These are phyloP conservation scores for Hydroisotoma schaefferi DNA, from an alignment of 2,888 invertebrate species.

Conservation along the genomic window DNA sequence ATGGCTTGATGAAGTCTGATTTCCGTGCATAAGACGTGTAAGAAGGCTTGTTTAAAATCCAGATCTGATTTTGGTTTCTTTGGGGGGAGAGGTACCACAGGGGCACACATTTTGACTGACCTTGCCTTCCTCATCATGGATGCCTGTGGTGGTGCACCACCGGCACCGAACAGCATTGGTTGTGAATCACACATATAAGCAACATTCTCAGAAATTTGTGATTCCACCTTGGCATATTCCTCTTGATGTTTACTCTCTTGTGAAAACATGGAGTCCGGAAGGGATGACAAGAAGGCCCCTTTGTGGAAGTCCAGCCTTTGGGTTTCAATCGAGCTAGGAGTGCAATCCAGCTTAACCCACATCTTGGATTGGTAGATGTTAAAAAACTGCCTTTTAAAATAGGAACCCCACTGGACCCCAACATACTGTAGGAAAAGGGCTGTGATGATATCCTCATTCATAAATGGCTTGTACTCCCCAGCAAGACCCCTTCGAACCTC, in stretches of 20 bases:
- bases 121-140: neutral
- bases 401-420: slow-evolving; percentile 24
- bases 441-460: slow-evolving; percentile 41
- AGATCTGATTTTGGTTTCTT: neutral
- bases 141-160: neutral
- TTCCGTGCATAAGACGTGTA: slow-evolving; percentile 36
- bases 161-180: neutral
- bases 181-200: neutral
- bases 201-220: neutral
- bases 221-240: slow-evolving; percentile 13
- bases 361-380: slow-evolving; percentile 30
- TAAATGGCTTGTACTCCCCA: slow-evolving; percentile 31
- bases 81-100: neutral
- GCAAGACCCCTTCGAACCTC: slow-evolving; percentile 34
- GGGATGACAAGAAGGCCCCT: slow-evolving; percentile 21
- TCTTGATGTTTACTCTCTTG: slow-evolving; percentile 6
- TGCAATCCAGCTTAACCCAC: slow-evolving; percentile 24
- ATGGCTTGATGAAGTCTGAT: slow-evolving; percentile 26
- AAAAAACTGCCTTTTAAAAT: slow-evolving; percentile 16
- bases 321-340: slow-evolving; percentile 20
- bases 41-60: slow-evolving; percentile 28
- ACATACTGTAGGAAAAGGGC: slow-evolving; percentile 35
- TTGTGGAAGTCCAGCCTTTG: slow-evolving; percentile 21
- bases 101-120: neutral
- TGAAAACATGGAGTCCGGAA: slow-evolving; percentile 22